Evolutionary conservation across 2,113 vertebrate species (phyloP).

Genomic region (Todiramphus saurophagus): DNA sequence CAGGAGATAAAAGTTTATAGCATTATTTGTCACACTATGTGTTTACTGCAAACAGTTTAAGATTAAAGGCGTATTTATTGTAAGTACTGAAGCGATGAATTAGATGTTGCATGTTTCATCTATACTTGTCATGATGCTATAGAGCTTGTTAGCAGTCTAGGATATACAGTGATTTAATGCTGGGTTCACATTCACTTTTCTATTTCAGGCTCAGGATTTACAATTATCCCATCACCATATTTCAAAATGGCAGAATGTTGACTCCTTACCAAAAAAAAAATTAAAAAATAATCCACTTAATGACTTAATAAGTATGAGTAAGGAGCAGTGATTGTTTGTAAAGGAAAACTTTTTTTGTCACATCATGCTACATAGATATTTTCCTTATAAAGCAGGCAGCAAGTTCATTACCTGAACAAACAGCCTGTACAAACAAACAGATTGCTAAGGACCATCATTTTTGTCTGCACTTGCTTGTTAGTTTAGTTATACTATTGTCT

Average conservation of each 20-base stretch:
- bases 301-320: not conserved
- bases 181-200: not conserved
- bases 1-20: not conserved
- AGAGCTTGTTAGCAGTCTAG: constrained; percentile 34
- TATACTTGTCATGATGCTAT: constrained; percentile 21
- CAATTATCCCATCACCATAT: constrained; percentile 13
- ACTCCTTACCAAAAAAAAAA: not conserved
- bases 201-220: constrained; percentile 29
- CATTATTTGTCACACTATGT: constrained; percentile 6
- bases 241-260: not conserved
- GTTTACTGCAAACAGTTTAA: constrained; percentile 14
- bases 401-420: not conserved
- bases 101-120: constrained; percentile 35
- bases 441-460: not conserved
- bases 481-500: not conserved
- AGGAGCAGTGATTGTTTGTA: not conserved
- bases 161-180: constrained; percentile 24
- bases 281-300: not conserved
- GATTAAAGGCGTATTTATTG: constrained; percentile 55
- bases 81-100: constrained; percentile 28
- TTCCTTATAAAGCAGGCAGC: not conserved
- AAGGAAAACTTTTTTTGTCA: not conserved
- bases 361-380: not conserved
- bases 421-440: not conserved
- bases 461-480: not conserved